phyloP scores from a whole-genome alignment of 35 echinoderm and acorn worm species.

The Lytechinus variegatus region DNA sequence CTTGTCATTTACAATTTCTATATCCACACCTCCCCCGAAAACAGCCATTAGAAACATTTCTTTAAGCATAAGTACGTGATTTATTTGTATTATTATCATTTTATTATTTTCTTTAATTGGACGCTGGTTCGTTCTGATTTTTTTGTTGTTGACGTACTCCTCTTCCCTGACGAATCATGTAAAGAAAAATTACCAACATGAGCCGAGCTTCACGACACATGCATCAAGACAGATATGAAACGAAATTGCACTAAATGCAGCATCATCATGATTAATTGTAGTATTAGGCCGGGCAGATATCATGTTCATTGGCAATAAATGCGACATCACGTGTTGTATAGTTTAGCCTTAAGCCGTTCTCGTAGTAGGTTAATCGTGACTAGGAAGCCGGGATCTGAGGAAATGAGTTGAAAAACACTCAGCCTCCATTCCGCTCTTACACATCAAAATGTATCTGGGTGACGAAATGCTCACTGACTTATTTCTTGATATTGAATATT shows the following conservation, averaged over 20 bases:
- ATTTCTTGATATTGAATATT: not conserved
- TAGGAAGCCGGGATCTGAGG: not conserved
- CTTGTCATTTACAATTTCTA: too few species aligned
- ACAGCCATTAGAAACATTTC: too few species aligned
- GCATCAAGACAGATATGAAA: not conserved
- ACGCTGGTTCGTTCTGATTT: too few species aligned
- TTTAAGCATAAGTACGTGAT: too few species aligned
- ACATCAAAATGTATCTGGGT: conserved; percentile 1
- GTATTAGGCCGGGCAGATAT: not conserved
- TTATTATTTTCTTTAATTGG: too few species aligned
- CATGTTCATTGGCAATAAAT: not conserved
- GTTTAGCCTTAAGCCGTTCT: not conserved
- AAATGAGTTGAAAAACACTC: not conserved
- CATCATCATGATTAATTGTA: not conserved
- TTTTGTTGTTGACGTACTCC: too few species aligned
- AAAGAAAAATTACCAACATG: too few species aligned
- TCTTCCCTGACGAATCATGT: too few species aligned
- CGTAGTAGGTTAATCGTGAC: not conserved
- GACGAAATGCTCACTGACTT: not conserved
- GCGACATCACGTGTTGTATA: not conserved
- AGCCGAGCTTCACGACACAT: too few species aligned
- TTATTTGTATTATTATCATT: too few species aligned
- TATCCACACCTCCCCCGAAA: too few species aligned
- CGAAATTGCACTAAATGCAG: not conserved
- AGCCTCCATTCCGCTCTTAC: not conserved